These are phyloP conservation scores for Pseudomugil tenellus DNA, from an alignment of 2,797 vertebrate genomes.

Conservation along the genomic window DNA sequence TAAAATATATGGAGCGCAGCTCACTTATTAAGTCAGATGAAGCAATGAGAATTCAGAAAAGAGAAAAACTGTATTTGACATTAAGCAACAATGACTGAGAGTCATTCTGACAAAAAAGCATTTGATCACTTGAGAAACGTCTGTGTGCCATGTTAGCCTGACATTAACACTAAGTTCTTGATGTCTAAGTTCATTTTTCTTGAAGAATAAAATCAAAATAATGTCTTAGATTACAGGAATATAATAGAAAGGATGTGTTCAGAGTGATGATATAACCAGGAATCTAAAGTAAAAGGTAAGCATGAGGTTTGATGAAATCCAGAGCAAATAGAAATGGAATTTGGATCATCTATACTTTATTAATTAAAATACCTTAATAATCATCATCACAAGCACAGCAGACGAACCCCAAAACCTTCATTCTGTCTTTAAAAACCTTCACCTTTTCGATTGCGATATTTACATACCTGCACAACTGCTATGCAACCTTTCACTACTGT, in stretches of 20 bases:
- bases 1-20: background rate
- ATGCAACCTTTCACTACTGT: no score
- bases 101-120: no score
- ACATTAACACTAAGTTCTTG: no score
- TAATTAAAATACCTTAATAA: background rate
- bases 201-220: background rate
- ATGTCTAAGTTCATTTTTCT: background rate
- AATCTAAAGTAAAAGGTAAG: background rate
- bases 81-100: background rate
- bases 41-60: background rate
- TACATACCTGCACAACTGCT: no score
- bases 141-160: background rate
- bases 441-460: no score
- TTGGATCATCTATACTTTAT: background rate
- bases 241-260: no score
- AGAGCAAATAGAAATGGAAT: background rate
- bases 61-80: background rate
- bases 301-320: background rate
- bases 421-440: no score
- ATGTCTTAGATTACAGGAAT: background rate
- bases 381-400: background rate
- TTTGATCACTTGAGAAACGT: background rate
- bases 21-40: background rate
- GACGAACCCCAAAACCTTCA: background rate
- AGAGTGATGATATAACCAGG: no score